Percentiles rank a stretch among this genome's conserved stretches.
phyloP scores from a whole-genome alignment of 2,113 vertebrate species.

The Falco punctatus region DNA sequence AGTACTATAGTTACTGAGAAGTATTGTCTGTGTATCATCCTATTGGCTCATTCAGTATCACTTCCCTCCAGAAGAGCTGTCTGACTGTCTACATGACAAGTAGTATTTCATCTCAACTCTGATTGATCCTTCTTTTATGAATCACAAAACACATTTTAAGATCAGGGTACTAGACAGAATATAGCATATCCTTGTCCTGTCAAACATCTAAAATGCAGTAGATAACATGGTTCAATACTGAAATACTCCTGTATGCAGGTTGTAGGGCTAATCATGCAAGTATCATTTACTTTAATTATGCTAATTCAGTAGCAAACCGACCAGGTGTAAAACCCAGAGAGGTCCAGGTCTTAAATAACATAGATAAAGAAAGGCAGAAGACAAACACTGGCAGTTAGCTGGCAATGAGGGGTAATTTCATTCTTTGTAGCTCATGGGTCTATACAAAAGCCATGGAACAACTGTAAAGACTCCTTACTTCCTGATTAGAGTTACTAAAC shows the following conservation, averaged over 20 bases:
- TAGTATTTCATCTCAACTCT: neutral
- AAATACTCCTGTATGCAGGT: neutral
- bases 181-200: neutral
- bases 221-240: neutral
- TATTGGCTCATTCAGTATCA: rapidly evolving
- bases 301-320: neutral
- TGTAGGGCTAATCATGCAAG: neutral
- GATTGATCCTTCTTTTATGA: neutral
- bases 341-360: neutral
- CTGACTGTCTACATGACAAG: neutral
- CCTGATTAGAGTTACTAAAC: neutral
- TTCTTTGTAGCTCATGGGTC: neutral
- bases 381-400: neutral
- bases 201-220: neutral
- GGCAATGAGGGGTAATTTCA: neutral
- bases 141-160: neutral
- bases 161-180: neutral
- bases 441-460: neutral
- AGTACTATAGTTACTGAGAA: too few species aligned
- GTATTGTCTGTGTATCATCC: neutral
- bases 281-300: neutral
- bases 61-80: neutral
- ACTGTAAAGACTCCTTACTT: neutral
- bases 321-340: neutral
- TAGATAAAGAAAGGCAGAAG: neutral